Conservation (phyloP, 2,888 invertebrate genomes). For the Drosophila anceps region DNA sequence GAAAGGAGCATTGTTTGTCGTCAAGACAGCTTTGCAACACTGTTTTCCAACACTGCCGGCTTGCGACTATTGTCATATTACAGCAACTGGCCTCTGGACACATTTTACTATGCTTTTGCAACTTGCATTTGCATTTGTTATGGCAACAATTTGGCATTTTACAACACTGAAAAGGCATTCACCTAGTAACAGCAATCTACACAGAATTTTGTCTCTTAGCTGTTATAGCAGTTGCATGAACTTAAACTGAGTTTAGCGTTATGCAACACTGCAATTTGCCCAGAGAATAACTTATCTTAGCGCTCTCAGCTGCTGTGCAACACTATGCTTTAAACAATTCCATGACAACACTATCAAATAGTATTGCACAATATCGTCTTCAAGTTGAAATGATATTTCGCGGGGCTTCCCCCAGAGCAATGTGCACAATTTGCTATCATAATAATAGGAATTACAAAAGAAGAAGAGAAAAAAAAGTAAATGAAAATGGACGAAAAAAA, state of each 20-base stretch:
- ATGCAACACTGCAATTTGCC: not conserved
- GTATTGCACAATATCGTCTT: not conserved
- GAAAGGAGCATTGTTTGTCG: not conserved
- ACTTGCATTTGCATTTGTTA: not conserved
- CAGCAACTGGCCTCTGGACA: too few relatives aligned
- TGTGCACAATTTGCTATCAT: conserved; percentile 10
- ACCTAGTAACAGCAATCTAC: not conserved
- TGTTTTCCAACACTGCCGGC: not conserved
- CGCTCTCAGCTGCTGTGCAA: not conserved
- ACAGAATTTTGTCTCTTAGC: not conserved
- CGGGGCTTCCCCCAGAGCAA: not conserved
- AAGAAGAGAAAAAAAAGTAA: too few relatives aligned
- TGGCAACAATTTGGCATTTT: not conserved
- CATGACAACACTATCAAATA: not conserved
- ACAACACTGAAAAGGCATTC: not conserved
- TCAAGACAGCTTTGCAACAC: not conserved
- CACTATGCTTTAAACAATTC: not conserved
- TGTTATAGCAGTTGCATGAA: not conserved
- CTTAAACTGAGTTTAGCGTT: not conserved
- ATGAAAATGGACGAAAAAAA: not conserved
- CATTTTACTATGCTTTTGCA: too few relatives aligned
- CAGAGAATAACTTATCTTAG: not conserved
- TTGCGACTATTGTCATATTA: not conserved
- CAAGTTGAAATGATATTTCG: not conserved
- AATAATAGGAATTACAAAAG: not conserved